phyloP scores from a whole-genome alignment of 2,113 vertebrate species.

The Paramisgurnus dabryanus region DNA sequence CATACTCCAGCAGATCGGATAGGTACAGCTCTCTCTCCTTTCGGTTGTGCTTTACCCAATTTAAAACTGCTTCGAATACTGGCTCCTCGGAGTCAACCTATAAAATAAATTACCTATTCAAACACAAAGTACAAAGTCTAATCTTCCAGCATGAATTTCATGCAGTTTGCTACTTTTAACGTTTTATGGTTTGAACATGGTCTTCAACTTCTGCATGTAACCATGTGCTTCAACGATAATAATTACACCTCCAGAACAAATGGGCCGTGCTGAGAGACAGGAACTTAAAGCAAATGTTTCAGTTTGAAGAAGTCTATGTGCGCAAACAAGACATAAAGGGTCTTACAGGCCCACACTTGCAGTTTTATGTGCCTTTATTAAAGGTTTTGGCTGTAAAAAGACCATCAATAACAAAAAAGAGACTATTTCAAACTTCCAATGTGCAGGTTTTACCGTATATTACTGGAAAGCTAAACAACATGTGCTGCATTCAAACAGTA shows the following conservation, averaged over 20 bases:
- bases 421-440: conserved; percentile 9
- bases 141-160: neutral
- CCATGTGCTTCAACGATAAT: conserved; percentile 60
- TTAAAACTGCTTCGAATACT: conserved; percentile 94
- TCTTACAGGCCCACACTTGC: conserved; percentile 55
- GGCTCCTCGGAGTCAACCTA: conserved; percentile 98
- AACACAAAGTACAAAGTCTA: neutral
- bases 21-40: conserved; percentile 88
- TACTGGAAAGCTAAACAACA: too few relatives aligned
- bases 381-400: neutral
- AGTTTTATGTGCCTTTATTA: conserved; percentile 27
- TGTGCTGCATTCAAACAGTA: too few relatives aligned
- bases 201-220: conserved; percentile 29
- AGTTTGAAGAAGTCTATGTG: neutral
- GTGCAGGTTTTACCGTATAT: too few relatives aligned
- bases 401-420: neutral
- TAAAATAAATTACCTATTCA: neutral
- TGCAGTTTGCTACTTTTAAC: conserved; percentile 6
- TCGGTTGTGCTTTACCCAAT: conserved; percentile 95
- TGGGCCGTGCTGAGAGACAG: conserved; percentile 46
- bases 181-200: neutral
- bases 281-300: conserved; percentile 57
- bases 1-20: conserved; percentile 91
- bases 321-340: conserved; percentile 39
- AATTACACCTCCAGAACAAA: conserved; percentile 56